Evolutionary conservation across 2,797 vertebrate species (phyloP).

Genomic region (Pachyuromys duprasi): DNA sequence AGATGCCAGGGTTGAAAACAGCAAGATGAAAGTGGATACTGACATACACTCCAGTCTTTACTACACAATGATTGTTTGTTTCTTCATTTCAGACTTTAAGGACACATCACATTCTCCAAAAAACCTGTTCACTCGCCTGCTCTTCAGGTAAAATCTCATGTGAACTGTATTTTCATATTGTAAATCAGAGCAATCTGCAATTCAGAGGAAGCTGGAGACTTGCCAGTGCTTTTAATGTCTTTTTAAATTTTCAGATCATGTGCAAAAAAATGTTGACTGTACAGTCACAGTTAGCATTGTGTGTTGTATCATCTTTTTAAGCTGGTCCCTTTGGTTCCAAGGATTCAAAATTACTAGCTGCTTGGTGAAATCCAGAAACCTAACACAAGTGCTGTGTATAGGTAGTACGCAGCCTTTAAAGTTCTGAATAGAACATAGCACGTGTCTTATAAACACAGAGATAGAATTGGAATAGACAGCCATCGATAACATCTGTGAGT

Average conservation of each 20-base stretch:
- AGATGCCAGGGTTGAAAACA: background rate
- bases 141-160: background rate
- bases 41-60: background rate
- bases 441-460: background rate
- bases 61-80: background rate
- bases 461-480: slow-evolving; percentile 8
- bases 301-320: background rate
- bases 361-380: background rate
- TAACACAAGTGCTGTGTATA: background rate
- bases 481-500: background rate
- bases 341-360: background rate
- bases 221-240: background rate
- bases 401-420: background rate
- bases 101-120: background rate
- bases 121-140: background rate
- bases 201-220: background rate
- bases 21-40: background rate
- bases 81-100: background rate
- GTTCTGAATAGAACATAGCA: background rate
- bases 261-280: background rate
- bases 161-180: background rate
- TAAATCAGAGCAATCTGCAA: background rate
- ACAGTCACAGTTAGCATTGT: background rate
- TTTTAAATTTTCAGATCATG: background rate
- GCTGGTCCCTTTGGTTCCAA: background rate